Base-by-base conservation (phyloP, 2,888 invertebrate genomes). In the Zaprionus lineosus region DNA sequence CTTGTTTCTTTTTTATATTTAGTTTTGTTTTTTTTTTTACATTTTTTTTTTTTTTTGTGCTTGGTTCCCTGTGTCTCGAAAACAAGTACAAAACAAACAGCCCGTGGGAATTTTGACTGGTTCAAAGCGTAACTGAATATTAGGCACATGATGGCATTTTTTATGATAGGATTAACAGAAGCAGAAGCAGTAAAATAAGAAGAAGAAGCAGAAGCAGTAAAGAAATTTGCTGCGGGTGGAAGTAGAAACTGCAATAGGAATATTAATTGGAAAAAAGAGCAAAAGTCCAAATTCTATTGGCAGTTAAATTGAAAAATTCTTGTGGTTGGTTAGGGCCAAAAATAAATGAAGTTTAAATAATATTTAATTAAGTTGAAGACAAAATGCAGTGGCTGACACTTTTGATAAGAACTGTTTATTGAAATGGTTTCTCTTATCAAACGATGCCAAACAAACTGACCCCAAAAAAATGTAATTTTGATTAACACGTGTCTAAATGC, bases 21-120 rank as follows among this genome's bases (percentile, higher is more conserved):
- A 19, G 37, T 58, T 44, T 39, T 34, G 9, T 8, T 14, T 16
- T 5, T 33, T n/a, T 21, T 12, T 24, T n/a, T 36, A 29, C 24
- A 15, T 28, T 34, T 46, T 33, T 46, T 47, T 39, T 62, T 33
- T 16, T 48, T 48, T 31, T 43, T 48, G 53, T 56, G 52, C 39
- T n/a, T n/a, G n/a, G n/a, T n/a, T n/a, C n/a, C n/a, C n/a, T n/a
- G n/a, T n/a, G n/a, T n/a, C 60, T 34, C 46, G 19, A 55, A 74
- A 61, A 74, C 79, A 77, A 69, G 79, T 72, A 76, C 46, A 74
- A 79, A 64, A 77, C 73, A 79, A 78, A 79, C 77, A 78, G 70
- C 73, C 81, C 67, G 77, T 78, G 77, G 81, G 77, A 78, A 78
- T 68, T n/a, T 74, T 75, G 21, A 24, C 33, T 55, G 59, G 14